Conservation (phyloP, 2,888 invertebrate genomes). For the Tipula vernalis region DNA sequence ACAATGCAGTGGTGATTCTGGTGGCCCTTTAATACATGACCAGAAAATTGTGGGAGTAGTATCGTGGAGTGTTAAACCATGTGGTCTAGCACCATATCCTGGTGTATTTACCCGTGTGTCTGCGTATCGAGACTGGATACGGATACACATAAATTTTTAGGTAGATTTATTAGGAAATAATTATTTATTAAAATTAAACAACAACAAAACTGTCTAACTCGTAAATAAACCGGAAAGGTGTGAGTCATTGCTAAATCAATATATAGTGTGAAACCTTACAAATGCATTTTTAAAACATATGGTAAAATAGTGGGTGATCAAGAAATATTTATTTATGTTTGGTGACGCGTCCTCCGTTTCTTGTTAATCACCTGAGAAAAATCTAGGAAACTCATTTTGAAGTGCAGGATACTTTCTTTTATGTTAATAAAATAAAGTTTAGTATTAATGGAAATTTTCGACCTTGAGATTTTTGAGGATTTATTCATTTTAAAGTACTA, state of each 20-base stretch:
- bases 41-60: constrained; percentile 21
- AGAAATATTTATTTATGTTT: too few relatives aligned
- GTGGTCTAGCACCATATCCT: constrained; percentile 20
- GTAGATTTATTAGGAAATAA: background rate
- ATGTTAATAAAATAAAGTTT: too few relatives aligned
- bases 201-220: background rate
- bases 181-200: background rate
- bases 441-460: too few relatives aligned
- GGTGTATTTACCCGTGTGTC: constrained; percentile 23
- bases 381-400: too few relatives aligned
- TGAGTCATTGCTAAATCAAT: background rate
- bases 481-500: too few relatives aligned
- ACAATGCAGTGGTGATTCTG: constrained; percentile 23
- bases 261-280: background rate
- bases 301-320: background rate
- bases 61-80: constrained; percentile 25
- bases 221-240: background rate
- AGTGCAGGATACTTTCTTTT: too few relatives aligned
- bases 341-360: too few relatives aligned
- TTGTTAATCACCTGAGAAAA: too few relatives aligned
- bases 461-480: too few relatives aligned
- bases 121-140: constrained; percentile 24
- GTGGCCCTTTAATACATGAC: constrained; percentile 18
- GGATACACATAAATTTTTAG: background rate
- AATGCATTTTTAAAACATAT: background rate